Conservation (phyloP, 1,140 invertebrate genomes). For the Asbolus verrucosus region DNA sequence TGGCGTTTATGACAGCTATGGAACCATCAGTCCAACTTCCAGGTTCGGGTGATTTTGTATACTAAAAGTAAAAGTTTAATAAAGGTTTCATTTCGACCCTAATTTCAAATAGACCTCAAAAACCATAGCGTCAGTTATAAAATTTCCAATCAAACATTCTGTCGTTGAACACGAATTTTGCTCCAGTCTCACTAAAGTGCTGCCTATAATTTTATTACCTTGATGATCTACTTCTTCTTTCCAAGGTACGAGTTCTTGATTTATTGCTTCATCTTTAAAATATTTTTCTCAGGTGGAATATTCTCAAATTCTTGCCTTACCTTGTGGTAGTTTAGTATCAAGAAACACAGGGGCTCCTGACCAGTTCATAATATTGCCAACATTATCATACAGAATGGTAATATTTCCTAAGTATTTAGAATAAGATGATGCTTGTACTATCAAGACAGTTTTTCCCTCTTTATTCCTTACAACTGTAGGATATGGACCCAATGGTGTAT, state of each 20-base stretch:
- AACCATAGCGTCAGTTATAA: constrained; percentile 80
- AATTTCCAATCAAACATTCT: constrained; percentile 85
- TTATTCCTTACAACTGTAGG: constrained; percentile 62
- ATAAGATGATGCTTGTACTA: constrained; percentile 76
- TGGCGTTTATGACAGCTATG: constrained; percentile 77
- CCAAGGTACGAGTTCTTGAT: constrained; percentile 70
- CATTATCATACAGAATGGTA: constrained; percentile 76
- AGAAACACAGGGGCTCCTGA: constrained; percentile 81
- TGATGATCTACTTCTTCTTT: constrained; percentile 69
- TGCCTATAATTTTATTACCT: constrained; percentile 71
- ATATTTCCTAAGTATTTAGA: constrained; percentile 81
- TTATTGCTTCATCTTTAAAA: constrained; percentile 61
- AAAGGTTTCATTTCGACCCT: not conserved
- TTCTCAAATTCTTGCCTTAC: no score
- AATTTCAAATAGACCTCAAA: constrained; percentile 67
- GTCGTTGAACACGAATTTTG: constrained; percentile 69
- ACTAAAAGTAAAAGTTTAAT: constrained; percentile 59
- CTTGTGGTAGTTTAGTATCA: constrained; percentile 71
- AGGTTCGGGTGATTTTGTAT: constrained; percentile 61
- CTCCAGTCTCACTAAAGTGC: constrained; percentile 69
- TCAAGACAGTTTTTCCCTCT: constrained; percentile 71
- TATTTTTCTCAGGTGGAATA: no score
- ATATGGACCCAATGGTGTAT: constrained; percentile 66
- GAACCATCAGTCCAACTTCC: constrained; percentile 76
- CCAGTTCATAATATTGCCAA: constrained; percentile 75